Base-by-base conservation (phyloP, 2,113 vertebrate species). In the Danionella cerebrum region DNA sequence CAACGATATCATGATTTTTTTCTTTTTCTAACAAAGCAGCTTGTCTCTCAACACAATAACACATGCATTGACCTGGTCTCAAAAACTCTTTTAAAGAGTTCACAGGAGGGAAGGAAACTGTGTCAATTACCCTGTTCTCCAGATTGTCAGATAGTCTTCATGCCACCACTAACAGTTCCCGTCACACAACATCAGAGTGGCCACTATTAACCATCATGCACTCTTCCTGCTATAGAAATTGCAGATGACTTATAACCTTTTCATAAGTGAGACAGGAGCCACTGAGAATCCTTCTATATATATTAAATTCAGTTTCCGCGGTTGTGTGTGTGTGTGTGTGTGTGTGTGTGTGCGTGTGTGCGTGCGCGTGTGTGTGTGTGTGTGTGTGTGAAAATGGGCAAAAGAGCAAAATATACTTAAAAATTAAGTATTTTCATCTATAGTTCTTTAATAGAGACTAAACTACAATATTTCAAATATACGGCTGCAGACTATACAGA, bases 221-320 rank as follows among this genome's bases (percentile, higher is more conserved):
- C 54, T 71, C 62, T 78, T 80, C 79, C 79, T 70, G 72, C 79
- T 59, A 80, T 78, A 75, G 79, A 78, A 78, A 73, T 69, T 31
- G 21, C 48, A 39, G 31, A 55, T 67, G 76, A 75, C 76, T 76
- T 71, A 52, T 76, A 74, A 76, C 76, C 79, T 57, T 38, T 51
- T 31, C 22, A 55, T 2, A 24, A 52, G 51, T 3, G 19, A 31
- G 39, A 27, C 48, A 44, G 38, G 41, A 65, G 50, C n/a, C 21
- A 51, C 66, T 58, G 50, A 70, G 67, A 66, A 41, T 71, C 48
- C 63, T 35, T 73, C 36, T 64, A 58, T 64, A 58, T 67, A 62
- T 14, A 18, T 52, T 58, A 62, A 39, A 12, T 59, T 47, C 31
- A 29, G 65, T 31, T 47, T n/a, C 53, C 24, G 41, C 41, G 35